Conservation (phyloP, 2,888 invertebrate species). For the Clusia tigrina region DNA sequence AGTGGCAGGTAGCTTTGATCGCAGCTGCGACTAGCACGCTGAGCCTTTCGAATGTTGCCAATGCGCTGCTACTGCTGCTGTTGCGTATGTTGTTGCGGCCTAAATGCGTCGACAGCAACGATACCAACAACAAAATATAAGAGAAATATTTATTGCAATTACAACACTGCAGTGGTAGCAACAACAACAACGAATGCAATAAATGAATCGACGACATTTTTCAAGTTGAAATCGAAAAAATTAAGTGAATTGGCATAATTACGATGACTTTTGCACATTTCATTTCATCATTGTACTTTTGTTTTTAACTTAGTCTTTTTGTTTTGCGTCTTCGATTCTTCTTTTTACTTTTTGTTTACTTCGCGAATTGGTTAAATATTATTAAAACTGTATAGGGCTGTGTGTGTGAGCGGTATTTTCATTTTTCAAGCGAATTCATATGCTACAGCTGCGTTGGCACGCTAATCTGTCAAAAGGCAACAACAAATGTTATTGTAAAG, state of each 20-base stretch:
- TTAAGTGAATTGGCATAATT: constrained; percentile 62
- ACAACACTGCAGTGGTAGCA: constrained; percentile 61
- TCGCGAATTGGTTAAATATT: background rate
- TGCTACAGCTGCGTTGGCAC: constrained; percentile 23
- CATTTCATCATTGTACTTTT: constrained; percentile 53
- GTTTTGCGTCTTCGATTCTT: constrained; percentile 27
- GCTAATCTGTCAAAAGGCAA: constrained; percentile 11
- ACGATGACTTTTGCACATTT: constrained; percentile 60
- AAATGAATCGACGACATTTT: constrained; percentile 63
- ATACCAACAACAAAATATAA: constrained; percentile 50
- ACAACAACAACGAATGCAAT: constrained; percentile 58
- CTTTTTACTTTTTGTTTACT: constrained; percentile 26
- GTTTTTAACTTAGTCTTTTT: constrained; percentile 30
- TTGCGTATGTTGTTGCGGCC: constrained; percentile 51
- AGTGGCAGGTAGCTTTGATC: constrained; percentile 12
- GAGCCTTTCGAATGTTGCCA: constrained; percentile 8
- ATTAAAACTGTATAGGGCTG: constrained; percentile 27
- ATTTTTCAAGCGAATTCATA: constrained; percentile 37
- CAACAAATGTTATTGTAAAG: background rate
- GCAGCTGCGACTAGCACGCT: constrained; percentile 22
- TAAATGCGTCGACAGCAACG: constrained; percentile 49
- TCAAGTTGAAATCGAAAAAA: constrained; percentile 63
- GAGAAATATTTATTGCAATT: constrained; percentile 55
- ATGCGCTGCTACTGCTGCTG: constrained; percentile 23
- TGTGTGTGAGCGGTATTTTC: too few species aligned